phyloP scores from a whole-genome alignment of 2,113 vertebrate genomes.

The Chloroceryle aenea region DNA sequence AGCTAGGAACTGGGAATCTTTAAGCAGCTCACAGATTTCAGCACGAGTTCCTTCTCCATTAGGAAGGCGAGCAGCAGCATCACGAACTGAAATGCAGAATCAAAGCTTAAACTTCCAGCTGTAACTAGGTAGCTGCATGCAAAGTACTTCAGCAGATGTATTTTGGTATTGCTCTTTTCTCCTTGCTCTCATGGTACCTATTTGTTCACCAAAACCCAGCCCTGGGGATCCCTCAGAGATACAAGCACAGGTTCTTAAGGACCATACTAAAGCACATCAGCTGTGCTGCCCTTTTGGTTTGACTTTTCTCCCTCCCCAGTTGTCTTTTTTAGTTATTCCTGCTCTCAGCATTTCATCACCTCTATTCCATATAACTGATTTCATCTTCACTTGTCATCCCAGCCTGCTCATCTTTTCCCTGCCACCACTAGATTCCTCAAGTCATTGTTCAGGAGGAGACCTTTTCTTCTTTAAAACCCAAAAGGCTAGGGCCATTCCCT shows the following conservation, averaged over 20 bases:
- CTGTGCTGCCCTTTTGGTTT: neutral
- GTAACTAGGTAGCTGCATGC: neutral
- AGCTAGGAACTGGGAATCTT: constrained; percentile 96
- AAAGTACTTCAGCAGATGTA: neutral
- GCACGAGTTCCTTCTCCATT: constrained; percentile 97
- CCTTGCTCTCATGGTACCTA: neutral
- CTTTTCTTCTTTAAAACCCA: neutral
- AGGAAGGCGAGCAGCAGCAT: constrained; percentile 94
- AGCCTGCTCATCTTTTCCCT: neutral
- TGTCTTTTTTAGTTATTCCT: neutral
- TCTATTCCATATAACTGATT: neutral
- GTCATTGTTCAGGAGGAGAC: neutral
- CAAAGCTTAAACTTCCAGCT: neutral
- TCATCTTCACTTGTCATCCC: neutral
- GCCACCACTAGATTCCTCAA: neutral
- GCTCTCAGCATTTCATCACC: neutral
- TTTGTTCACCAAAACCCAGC: neutral
- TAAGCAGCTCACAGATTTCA: constrained; percentile 96
- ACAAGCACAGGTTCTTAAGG: neutral
- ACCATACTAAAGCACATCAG: neutral
- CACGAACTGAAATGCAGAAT: constrained; percentile 82
- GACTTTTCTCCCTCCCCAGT: neutral
- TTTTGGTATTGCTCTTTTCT: neutral
- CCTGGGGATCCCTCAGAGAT: neutral
- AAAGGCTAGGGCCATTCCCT: neutral